Evolutionary conservation across 2,888 invertebrate genomes (phyloP).

Genomic region (Drosophila vallismaia): DNA sequence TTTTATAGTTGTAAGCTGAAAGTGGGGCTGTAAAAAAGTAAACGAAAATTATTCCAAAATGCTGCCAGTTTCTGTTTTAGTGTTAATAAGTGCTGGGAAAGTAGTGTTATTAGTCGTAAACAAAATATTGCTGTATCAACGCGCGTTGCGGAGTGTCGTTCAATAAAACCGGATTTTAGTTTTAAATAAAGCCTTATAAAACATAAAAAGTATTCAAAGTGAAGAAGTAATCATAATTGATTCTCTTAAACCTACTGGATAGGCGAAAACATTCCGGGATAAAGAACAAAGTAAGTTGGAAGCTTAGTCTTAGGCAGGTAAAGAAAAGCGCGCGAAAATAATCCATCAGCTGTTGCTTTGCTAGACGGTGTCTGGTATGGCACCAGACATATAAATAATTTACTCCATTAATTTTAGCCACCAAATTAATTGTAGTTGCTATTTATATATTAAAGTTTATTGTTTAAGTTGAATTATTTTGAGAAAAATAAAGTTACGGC

Average conservation of each 20-base stretch:
- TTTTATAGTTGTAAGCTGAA: constrained; percentile 19
- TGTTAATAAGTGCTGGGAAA: not conserved
- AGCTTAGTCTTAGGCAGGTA: not conserved
- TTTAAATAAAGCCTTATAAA: not conserved
- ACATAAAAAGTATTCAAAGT: not conserved
- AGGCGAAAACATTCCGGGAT: constrained; percentile 12
- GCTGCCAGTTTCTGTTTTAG: not conserved
- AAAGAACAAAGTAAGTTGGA: constrained; percentile 44
- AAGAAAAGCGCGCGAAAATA: constrained; percentile 71
- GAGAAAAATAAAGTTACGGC: not conserved
- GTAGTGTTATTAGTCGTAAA: constrained; percentile 13
- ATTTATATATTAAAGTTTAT: not conserved
- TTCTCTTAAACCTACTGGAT: not conserved
- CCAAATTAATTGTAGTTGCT: not conserved
- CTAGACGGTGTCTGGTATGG: no score
- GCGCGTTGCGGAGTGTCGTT: constrained; percentile 9
- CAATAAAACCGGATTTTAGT: not conserved
- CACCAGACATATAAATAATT: not conserved
- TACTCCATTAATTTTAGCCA: not conserved
- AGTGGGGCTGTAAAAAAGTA: constrained; percentile 33
- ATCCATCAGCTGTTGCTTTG: constrained; percentile 44
- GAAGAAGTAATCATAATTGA: not conserved
- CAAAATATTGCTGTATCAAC: constrained; percentile 3
- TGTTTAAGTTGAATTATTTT: not conserved
- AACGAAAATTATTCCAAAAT: constrained; percentile 4